Percentiles rank a stretch among this genome's conserved stretches.
Evolutionary conservation across 1,140 invertebrate species (phyloP).

Genomic region (Pseudomyrmex gracilis): DNA sequence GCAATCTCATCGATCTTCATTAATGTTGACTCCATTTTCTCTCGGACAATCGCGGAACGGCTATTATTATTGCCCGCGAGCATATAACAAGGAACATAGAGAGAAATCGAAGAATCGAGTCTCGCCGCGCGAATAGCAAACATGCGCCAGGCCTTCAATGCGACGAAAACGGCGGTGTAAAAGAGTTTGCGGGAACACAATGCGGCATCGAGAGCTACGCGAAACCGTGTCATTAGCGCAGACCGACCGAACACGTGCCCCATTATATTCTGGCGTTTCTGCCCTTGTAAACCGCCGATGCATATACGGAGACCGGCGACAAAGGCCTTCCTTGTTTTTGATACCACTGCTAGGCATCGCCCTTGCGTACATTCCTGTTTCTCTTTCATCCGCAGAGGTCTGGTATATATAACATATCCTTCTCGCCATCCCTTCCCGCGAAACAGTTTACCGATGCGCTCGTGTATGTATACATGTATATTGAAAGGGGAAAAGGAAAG

Average conservation of each 20-base stretch:
- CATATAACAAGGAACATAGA: not conserved
- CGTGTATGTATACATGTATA: conserved; percentile 30
- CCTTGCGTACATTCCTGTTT: not conserved
- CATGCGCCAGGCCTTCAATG: conserved; percentile 11
- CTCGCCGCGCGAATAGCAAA: not conserved
- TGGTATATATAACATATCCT: not conserved
- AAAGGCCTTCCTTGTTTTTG: conserved; percentile 72
- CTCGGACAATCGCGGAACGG: conserved; percentile 44
- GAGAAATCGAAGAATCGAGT: conserved; percentile 35
- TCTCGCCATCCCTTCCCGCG: not conserved
- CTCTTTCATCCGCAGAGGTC: not conserved
- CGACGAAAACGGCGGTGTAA: conserved; percentile 18
- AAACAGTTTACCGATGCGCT: conserved; percentile 57
- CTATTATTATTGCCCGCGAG: conserved; percentile 41
- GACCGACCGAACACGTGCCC: conserved; percentile 70
- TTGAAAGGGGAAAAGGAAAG: not conserved
- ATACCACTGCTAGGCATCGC: conserved; percentile 33
- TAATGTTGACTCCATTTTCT: not conserved
- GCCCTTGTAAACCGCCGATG: conserved; percentile 5
- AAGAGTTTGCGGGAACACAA: conserved; percentile 64
- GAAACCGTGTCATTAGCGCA: conserved; percentile 74
- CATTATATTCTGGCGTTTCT: conserved; percentile 66
- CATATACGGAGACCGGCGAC: conserved; percentile 43
- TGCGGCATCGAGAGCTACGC: conserved; percentile 58
- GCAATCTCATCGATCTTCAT: conserved; percentile 17